Conservation (phyloP, 2,888 invertebrate genomes). For the Myathropa florea region DNA sequence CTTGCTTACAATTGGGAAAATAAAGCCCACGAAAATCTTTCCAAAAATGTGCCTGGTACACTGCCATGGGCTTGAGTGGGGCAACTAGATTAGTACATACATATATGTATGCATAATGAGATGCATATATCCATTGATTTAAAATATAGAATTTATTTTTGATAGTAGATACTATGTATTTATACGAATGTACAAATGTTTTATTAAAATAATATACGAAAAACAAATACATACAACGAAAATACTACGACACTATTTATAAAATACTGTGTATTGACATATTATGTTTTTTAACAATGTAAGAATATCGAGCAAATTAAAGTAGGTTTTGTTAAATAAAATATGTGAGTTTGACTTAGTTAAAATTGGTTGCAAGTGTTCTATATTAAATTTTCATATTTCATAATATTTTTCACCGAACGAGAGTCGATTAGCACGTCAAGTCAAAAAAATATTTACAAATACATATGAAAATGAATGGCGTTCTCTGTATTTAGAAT, state of each 20-base stretch:
- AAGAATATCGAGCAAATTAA: slow-evolving; percentile 55
- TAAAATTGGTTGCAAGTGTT: background rate
- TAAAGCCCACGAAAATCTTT: background rate
- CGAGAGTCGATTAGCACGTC: too few species aligned
- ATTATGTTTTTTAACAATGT: slow-evolving; percentile 66
- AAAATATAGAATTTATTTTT: slow-evolving; percentile 64
- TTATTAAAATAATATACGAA: slow-evolving; percentile 39
- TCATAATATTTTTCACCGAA: too few species aligned
- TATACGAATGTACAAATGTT: slow-evolving; percentile 66
- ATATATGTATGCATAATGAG: slow-evolving; percentile 2
- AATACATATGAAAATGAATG: too few species aligned
- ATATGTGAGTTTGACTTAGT: background rate
- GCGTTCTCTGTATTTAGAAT: too few species aligned
- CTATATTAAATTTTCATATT: too few species aligned
- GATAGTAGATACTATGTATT: slow-evolving; percentile 70
- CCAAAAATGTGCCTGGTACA: background rate
- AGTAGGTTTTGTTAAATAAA: slow-evolving; percentile 63
- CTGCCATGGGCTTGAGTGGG: background rate
- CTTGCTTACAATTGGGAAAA: background rate
- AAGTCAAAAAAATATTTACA: too few species aligned
- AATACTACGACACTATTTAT: slow-evolving; percentile 61
- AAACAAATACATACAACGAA: slow-evolving; percentile 59
- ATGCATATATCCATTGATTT: slow-evolving; percentile 39
- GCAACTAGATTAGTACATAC: slow-evolving; percentile 1
- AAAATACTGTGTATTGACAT: slow-evolving; percentile 70